Evolutionary conservation across 2,113 vertebrate species (phyloP).

Genomic region (Rhizomys pruinosus): DNA sequence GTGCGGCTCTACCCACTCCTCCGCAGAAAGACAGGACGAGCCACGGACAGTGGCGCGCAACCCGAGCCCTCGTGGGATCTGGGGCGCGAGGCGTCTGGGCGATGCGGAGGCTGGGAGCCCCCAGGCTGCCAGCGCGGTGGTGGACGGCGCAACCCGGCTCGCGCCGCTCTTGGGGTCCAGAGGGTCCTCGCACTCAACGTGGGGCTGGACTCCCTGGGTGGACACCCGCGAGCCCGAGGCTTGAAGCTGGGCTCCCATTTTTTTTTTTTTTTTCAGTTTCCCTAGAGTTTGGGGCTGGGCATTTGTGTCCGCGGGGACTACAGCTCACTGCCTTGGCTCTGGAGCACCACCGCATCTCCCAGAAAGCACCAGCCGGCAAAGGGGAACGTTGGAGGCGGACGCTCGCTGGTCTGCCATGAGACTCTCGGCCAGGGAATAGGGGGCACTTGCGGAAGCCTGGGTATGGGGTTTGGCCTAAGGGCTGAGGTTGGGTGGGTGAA

Average conservation of each 20-base stretch:
- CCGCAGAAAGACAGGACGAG: accelerated
- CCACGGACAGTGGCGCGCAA: accelerated
- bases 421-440: too few species aligned
- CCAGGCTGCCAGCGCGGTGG: too few species aligned
- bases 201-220: background rate
- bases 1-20: background rate
- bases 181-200: background rate
- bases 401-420: accelerated
- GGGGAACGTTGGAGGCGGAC: background rate
- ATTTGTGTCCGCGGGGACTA: background rate
- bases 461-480: background rate
- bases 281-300: background rate
- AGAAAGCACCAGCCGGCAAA: background rate
- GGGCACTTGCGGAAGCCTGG: background rate
- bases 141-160: background rate
- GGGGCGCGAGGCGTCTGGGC: too few species aligned
- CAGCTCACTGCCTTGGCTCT: background rate
- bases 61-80: background rate
- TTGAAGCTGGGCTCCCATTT: background rate
- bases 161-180: background rate
- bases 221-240: background rate
- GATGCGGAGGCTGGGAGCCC: background rate
- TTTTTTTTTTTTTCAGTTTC: background rate
- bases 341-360: background rate
- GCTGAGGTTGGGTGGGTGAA: too few species aligned